Conservation (phyloP, 2,113 vertebrate species). For the Cyanoderma ruficeps region DNA sequence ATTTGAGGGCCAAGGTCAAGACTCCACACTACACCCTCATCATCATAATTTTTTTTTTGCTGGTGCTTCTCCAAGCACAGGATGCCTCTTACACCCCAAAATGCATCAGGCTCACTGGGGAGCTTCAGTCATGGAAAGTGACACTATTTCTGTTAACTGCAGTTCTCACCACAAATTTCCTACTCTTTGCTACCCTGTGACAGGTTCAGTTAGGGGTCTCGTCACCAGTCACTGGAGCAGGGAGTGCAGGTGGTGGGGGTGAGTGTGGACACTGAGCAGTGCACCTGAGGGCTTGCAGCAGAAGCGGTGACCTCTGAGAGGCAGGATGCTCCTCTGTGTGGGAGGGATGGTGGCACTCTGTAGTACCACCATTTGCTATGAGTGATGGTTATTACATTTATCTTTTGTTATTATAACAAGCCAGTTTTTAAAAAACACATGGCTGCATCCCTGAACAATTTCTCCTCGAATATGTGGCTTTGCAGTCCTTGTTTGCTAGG, state of each 20-base stretch:
- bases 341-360: background rate
- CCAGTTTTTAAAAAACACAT: background rate
- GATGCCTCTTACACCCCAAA: background rate
- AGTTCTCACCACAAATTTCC: background rate
- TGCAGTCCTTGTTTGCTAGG: background rate
- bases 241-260: fast-evolving
- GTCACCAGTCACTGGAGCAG: background rate
- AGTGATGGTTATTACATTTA: background rate
- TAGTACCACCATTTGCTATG: background rate
- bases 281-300: background rate
- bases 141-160: background rate
- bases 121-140: background rate
- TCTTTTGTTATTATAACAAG: background rate
- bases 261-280: background rate
- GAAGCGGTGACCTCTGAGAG: background rate
- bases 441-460: background rate
- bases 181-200: background rate
- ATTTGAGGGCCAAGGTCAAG: background rate
- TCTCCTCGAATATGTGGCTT: background rate
- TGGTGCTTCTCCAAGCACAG: background rate
- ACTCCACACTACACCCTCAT: background rate
- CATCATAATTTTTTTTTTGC: background rate
- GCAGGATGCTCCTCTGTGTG: fast-evolving
- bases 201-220: background rate
- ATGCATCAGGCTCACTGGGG: background rate